A percentile compares a stretch with the other conserved stretches of the same genome.
phyloP scores from a whole-genome alignment of 1,140 invertebrate genomes.

The Diabrotica undecimpunctata region DNA sequence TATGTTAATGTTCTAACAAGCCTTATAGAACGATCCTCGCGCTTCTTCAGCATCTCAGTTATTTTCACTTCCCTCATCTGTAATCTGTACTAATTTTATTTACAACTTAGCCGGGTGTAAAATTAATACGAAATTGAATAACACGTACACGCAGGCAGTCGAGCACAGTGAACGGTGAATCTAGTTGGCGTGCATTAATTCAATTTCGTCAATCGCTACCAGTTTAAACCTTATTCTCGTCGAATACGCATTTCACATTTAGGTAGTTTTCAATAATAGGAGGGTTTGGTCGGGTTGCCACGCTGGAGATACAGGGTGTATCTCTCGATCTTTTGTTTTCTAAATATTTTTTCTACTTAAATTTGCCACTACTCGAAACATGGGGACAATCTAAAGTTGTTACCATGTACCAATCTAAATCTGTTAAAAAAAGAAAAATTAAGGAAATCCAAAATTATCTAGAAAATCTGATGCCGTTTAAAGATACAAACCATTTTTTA shows the following conservation, averaged over 20 bases:
- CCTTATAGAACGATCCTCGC: background rate
- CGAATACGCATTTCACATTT: background rate
- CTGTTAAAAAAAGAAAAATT: no score
- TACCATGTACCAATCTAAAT: no score
- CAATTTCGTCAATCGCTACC: slow-evolving; percentile 6
- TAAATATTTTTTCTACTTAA: no score
- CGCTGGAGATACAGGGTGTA: background rate
- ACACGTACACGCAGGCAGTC: background rate
- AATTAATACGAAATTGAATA: slow-evolving; percentile 12
- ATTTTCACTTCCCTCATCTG: background rate
- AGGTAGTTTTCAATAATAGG: background rate
- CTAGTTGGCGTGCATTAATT: slow-evolving; percentile 5
- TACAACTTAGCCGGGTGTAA: background rate
- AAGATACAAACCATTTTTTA: no score
- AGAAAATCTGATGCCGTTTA: no score
- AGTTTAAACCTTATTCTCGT: background rate
- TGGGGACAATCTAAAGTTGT: no score
- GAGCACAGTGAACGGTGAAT: background rate
- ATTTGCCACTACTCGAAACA: no score
- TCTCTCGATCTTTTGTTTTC: no score
- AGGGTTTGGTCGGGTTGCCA: background rate
- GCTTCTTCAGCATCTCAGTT: background rate
- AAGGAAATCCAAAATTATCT: no score
- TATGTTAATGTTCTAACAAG: no score
- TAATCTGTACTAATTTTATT: slow-evolving; percentile 6